These are phyloP conservation scores for Sebastes oblongus DNA, from an alignment of 2,797 vertebrate genomes.

Conservation along the genomic window DNA sequence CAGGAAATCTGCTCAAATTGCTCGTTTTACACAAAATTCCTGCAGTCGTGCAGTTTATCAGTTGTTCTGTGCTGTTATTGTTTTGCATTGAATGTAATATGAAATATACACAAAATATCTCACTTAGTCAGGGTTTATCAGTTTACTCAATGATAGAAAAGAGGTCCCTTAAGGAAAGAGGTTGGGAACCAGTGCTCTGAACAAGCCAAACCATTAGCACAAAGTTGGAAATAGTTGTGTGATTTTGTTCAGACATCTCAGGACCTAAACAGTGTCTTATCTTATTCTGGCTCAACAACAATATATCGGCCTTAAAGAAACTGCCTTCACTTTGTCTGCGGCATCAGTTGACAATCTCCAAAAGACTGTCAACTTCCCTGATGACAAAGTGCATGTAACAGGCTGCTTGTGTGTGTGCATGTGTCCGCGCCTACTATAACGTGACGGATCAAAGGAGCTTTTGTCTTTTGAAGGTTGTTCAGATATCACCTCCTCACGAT, in stretches of 20 bases:
- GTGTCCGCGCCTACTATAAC: background rate
- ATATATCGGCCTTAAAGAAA: background rate
- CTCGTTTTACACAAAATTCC: too few species aligned
- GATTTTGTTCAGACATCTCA: background rate
- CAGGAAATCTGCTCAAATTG: too few species aligned
- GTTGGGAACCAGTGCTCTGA: too few species aligned
- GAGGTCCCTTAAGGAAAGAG: too few species aligned
- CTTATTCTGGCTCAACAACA: background rate
- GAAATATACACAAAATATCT: too few species aligned
- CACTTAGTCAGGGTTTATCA: too few species aligned
- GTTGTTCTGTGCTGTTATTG: too few species aligned
- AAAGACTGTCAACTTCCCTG: background rate
- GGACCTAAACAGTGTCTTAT: background rate
- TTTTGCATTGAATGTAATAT: too few species aligned
- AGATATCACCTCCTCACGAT: slow-evolving; percentile 56
- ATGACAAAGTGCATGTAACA: background rate
- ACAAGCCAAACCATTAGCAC: background rate
- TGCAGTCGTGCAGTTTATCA: too few species aligned
- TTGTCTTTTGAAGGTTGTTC: slow-evolving; percentile 63
- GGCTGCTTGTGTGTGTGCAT: background rate
- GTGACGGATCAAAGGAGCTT: slow-evolving; percentile 58
- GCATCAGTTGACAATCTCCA: background rate
- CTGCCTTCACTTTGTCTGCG: background rate
- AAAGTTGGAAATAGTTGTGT: background rate
- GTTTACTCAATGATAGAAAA: too few species aligned